A percentile compares a stretch with the other conserved stretches of the same genome.
phyloP scores from a whole-genome alignment of 2,113 vertebrate species.

The Plotosus lineatus region DNA sequence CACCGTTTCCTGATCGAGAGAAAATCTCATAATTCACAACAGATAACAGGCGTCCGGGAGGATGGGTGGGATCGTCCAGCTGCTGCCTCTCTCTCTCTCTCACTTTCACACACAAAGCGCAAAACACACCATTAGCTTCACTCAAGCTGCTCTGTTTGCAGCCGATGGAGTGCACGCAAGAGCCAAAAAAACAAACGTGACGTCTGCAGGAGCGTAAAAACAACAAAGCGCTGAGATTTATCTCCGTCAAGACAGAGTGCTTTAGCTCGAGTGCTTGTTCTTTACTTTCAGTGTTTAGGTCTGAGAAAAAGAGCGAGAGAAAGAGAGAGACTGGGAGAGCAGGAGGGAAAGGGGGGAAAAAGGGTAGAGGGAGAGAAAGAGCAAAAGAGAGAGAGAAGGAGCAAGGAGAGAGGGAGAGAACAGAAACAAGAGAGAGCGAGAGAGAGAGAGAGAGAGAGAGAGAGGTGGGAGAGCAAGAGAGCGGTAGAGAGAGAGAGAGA shows the following conservation, averaged over 20 bases:
- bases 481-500: neutral
- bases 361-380: no score
- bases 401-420: neutral
- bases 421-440: no score
- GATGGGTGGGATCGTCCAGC: neutral
- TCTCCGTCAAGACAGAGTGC: neutral
- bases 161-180: constrained; percentile 1
- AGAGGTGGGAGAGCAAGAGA: no score
- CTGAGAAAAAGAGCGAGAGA: no score
- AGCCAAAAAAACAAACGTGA: neutral
- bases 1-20: constrained; percentile 40
- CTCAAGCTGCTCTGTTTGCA: constrained; percentile 24
- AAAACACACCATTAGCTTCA: constrained; percentile 31
- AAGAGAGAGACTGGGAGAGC: neutral
- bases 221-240: neutral
- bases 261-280: constrained; percentile 1
- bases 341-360: no score
- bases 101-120: constrained; percentile 15
- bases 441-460: no score
- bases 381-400: neutral
- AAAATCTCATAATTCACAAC: constrained; percentile 38
- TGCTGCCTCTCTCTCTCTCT: neutral
- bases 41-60: constrained; percentile 18
- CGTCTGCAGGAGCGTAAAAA: neutral
- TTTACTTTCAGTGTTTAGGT: neutral